These are phyloP conservation scores for Neodon shergylaensis DNA, from an alignment of 2,113 vertebrate genomes.

Conservation along the genomic window DNA sequence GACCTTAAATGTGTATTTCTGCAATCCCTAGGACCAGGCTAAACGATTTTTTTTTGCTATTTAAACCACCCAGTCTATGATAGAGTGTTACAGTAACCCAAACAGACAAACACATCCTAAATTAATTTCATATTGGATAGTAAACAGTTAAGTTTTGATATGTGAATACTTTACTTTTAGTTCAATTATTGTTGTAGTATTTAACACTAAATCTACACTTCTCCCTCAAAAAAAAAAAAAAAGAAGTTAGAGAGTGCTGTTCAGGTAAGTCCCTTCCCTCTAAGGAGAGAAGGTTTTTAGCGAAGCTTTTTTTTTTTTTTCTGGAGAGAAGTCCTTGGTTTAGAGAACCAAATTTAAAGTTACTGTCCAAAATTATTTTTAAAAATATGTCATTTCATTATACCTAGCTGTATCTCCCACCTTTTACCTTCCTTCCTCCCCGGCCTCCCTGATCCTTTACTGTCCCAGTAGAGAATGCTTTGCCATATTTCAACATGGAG, in stretches of 20 bases:
- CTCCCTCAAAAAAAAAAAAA: too few relatives aligned
- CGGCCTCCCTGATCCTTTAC: too few relatives aligned
- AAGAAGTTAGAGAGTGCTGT: neutral
- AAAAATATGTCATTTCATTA: neutral
- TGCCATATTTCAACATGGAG: neutral
- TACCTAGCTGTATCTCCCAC: neutral
- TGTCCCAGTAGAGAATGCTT: too few relatives aligned
- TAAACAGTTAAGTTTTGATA: neutral
- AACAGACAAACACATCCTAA: neutral
- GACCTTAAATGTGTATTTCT: neutral
- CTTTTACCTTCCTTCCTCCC: neutral
- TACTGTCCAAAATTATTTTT: neutral
- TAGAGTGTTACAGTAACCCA: neutral
- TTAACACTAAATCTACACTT: neutral
- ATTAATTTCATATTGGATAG: neutral
- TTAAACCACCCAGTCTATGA: neutral
- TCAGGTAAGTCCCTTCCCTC: neutral
- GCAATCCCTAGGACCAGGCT: neutral
- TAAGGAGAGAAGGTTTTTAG: neutral
- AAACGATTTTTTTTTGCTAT: neutral
- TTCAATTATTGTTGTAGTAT: neutral
- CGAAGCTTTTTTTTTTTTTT: slow-evolving; percentile 15
- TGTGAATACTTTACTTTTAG: slow-evolving; percentile 27
- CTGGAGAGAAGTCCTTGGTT: neutral
- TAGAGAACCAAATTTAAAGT: neutral